A percentile compares a stretch with the other conserved stretches of the same genome.
phyloP scores from a whole-genome alignment of 2,888 invertebrate species.

The Apantesis nais region DNA sequence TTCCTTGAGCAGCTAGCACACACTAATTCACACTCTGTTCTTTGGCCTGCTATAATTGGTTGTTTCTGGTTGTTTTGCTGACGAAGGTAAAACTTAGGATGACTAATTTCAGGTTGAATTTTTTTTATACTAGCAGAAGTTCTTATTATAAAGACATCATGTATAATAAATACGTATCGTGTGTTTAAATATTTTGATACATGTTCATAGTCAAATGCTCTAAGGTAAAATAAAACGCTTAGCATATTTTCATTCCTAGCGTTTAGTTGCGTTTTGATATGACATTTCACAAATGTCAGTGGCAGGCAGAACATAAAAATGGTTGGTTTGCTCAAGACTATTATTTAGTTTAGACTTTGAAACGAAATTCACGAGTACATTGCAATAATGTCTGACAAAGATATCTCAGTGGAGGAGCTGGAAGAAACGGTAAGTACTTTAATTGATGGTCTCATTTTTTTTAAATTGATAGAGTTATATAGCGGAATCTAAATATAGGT shows the following conservation, averaged over 20 bases:
- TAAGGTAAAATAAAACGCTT: not conserved
- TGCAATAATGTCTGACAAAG: constrained; percentile 72
- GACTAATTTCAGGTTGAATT: not conserved
- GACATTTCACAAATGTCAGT: constrained; percentile 45
- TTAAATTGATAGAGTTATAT: constrained; percentile 33
- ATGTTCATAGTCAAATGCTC: not conserved
- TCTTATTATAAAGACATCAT: not conserved
- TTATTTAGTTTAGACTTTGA: constrained; percentile 55
- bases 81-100: too few species aligned
- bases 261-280: constrained; percentile 30
- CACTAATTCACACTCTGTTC: not conserved
- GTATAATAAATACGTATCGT: not conserved
- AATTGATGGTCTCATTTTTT: constrained; percentile 24
- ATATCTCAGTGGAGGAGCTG: constrained; percentile 75
- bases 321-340: constrained; percentile 52
- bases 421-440: constrained; percentile 73
- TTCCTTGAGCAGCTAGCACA: not conserved
- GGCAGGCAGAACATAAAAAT: constrained; percentile 51
- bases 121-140: too few species aligned
- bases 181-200: not conserved
- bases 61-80: too few species aligned
- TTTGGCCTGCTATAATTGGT: too few species aligned
- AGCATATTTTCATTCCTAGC: not conserved
- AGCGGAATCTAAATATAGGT: constrained; percentile 59
- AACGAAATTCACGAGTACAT: constrained; percentile 51